Base-by-base conservation (phyloP, 2,888 invertebrate genomes). In the Lymantria dispar region DNA sequence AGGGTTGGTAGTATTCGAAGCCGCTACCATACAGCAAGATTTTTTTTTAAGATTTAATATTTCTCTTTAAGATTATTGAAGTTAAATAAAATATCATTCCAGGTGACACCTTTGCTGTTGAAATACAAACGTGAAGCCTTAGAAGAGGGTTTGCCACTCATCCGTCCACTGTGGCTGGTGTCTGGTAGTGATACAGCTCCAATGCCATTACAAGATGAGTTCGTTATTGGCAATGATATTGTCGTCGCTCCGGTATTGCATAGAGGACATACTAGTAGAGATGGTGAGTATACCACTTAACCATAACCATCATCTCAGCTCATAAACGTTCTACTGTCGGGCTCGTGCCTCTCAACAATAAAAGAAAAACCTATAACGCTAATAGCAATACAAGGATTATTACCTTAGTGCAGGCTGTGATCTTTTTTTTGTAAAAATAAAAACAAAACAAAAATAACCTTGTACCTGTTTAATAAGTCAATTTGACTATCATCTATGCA, bases 161-260 rank as follows among this genome's bases (percentile, higher is more conserved):
- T 98, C 43, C 91, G 98, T 0, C 98, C 98, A 0, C 88, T 98
- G 48, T 98, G 98, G 98, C 96, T 97, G 94, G 85, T 97, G 54
- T 95, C 96, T 55, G 95, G 96, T 0, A 93, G 94, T 0, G 98
- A 98, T 85, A 94, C 95, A 0, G 96, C 97, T 47, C 93, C 62
- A 11, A 43, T 96, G 57, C 92, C 93, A 0, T 95, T 96, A 0
- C 93, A 93, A 15, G 97, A 98, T 75, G 96, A 98, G 82, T 98
- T 98, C 80, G 95, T 96, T 0, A 94, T 98, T 0, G 98, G 98
- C 0, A 96, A 96, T 63, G 96, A 97, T 77, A 91, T 98, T 0
- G 96, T 98, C 33, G 98, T 98, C 0, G 98, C 98, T 0, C 98
- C 98, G 0, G 94, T 98, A 45, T 79, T 98, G 33, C 90, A 94